Evolutionary conservation across 2,797 vertebrate genomes (phyloP).

Genomic region (Acridotheres tristis): DNA sequence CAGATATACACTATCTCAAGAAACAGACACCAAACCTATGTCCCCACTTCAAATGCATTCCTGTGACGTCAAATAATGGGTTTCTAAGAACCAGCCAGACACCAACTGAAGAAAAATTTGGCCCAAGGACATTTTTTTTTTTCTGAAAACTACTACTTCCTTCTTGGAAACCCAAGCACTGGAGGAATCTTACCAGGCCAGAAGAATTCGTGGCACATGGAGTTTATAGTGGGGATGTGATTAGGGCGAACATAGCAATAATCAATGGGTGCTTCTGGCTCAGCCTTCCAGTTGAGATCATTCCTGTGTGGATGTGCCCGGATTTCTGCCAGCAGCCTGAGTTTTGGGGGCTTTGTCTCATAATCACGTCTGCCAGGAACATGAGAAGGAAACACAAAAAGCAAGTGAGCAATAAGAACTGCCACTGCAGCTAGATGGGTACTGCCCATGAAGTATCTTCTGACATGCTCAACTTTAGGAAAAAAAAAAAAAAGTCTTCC

Average conservation of each 20-base stretch:
- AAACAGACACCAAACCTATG: constrained; percentile 25
- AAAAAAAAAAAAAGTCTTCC: not conserved
- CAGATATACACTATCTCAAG: constrained; percentile 9
- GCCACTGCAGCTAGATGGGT: not conserved
- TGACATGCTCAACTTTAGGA: not conserved
- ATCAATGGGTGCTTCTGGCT: constrained; percentile 87
- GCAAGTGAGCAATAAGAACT: not conserved
- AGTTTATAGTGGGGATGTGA: constrained; percentile 95
- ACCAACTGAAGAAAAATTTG: not conserved
- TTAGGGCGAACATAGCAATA: constrained; percentile 95
- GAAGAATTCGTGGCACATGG: constrained; percentile 96
- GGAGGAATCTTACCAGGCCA: constrained; percentile 88
- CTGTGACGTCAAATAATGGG: not conserved
- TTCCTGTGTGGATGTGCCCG: constrained; percentile 79
- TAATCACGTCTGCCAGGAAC: constrained; percentile 86
- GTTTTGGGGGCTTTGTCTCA: constrained; percentile 89
- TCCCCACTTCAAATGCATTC: constrained; percentile 9
- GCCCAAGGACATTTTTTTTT: not conserved
- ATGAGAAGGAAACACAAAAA: constrained; percentile 39
- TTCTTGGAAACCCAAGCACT: constrained; percentile 8
- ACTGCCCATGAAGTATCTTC: not conserved
- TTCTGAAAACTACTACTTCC: not conserved
- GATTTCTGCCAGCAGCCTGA: constrained; percentile 88
- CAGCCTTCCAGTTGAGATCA: constrained; percentile 82
- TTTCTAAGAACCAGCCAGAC: constrained; percentile 6